Evolutionary conservation across 2,888 invertebrate species (phyloP).

Genomic region (Nesidiocoris tenuis): DNA sequence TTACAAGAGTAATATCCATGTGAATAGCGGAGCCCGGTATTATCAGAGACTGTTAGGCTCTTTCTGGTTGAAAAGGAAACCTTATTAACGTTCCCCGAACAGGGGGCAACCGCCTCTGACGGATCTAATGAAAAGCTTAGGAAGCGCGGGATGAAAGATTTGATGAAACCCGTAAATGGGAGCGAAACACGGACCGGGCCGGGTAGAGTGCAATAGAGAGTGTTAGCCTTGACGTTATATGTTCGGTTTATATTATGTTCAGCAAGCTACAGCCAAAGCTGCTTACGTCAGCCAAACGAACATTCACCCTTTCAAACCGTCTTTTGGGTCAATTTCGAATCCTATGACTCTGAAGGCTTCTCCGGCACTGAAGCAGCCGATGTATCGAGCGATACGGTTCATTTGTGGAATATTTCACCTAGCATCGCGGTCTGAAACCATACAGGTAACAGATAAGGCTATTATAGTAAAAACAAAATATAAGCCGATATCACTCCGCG

Average conservation of each 20-base stretch:
- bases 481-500: too few species aligned
- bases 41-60: slow-evolving; percentile 26
- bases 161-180: slow-evolving; percentile 22
- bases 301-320: not conserved
- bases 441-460: too few species aligned
- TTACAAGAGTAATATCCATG: slow-evolving; percentile 36
- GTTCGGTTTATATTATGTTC: slow-evolving; percentile 31
- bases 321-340: not conserved
- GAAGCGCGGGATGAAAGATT: slow-evolving; percentile 30
- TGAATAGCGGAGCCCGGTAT: slow-evolving; percentile 28
- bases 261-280: slow-evolving; percentile 3
- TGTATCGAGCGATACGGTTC: too few species aligned
- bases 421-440: too few species aligned
- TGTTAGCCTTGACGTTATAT: slow-evolving; percentile 3
- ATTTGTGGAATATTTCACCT: too few species aligned
- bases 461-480: too few species aligned
- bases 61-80: slow-evolving; percentile 25
- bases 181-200: not conserved
- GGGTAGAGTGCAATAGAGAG: too few species aligned
- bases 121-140: slow-evolving; percentile 40
- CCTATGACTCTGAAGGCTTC: too few species aligned
- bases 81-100: slow-evolving; percentile 31
- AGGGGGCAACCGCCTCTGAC: not conserved
- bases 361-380: not conserved
- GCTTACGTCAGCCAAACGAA: not conserved